phyloP scores from a whole-genome alignment of 2,797 vertebrate species.

The Hippopotamyrus pictus region DNA sequence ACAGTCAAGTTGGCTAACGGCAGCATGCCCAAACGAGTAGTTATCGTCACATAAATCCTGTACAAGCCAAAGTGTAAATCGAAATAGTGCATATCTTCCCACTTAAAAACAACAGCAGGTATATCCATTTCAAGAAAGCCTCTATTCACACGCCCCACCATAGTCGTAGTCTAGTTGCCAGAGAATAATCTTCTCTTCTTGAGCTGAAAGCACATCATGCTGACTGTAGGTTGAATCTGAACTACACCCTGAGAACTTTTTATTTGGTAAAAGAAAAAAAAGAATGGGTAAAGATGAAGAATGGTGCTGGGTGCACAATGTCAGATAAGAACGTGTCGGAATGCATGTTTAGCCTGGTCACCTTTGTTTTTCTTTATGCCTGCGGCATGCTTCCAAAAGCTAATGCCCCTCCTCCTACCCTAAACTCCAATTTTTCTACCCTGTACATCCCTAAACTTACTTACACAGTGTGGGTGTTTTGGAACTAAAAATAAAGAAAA shows the following conservation, averaged over 20 bases:
- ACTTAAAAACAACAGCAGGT: not conserved
- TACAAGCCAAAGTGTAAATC: not conserved
- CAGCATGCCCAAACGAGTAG: constrained; percentile 20
- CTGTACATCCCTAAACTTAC: not conserved
- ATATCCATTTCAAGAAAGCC: not conserved
- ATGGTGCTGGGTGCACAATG: not conserved
- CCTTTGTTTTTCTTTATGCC: not conserved
- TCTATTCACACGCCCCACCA: not conserved
- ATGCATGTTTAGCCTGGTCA: not conserved
- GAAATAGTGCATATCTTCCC: not conserved
- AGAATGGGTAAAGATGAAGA: not conserved
- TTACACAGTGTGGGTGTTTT: not conserved
- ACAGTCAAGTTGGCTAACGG: constrained; percentile 24
- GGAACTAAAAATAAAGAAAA: not conserved
- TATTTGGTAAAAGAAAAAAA: not conserved
- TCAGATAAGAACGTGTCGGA: not conserved
- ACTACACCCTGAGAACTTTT: not conserved
- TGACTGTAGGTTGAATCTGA: constrained; percentile 5
- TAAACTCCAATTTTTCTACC: not conserved
- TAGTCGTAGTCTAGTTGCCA: not conserved
- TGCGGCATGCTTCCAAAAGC: not conserved
- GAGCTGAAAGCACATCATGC: constrained; percentile 17
- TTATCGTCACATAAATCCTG: constrained; percentile 7
- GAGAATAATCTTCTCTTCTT: not conserved
- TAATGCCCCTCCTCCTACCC: not conserved